These are phyloP conservation scores for Stenodera caucasica DNA, from an alignment of 2,888 invertebrate genomes.

Conservation along the genomic window DNA sequence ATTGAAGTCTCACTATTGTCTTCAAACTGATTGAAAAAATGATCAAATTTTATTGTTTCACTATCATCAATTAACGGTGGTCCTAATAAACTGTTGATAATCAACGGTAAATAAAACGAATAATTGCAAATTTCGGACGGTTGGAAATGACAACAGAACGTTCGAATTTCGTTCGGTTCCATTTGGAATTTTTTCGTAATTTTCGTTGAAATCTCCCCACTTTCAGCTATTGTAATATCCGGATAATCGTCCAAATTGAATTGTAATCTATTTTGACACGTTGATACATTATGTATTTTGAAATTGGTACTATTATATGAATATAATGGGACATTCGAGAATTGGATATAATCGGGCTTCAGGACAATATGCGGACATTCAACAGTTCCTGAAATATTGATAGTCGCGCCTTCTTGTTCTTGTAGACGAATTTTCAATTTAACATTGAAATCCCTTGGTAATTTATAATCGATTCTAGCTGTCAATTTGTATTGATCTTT, in stretches of 20 bases:
- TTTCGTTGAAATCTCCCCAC: constrained; percentile 26
- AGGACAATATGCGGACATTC: constrained; percentile 59
- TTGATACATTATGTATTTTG: constrained; percentile 45
- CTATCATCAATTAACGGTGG: constrained; percentile 54
- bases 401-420: constrained; percentile 54
- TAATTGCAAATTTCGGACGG: constrained; percentile 58
- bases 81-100: constrained; percentile 63
- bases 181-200: constrained; percentile 34
- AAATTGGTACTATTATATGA: constrained; percentile 45
- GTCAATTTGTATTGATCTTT: constrained; percentile 37
- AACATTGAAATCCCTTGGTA: constrained; percentile 29
- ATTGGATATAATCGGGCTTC: constrained; percentile 58
- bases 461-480: constrained; percentile 33
- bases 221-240: constrained; percentile 47
- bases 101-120: constrained; percentile 62
- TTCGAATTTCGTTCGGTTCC: constrained; percentile 39
- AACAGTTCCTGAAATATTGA: constrained; percentile 58
- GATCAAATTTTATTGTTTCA: neutral
- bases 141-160: constrained; percentile 52
- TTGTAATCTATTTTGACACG: neutral
- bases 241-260: constrained; percentile 45
- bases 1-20: neutral
- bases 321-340: constrained; percentile 55
- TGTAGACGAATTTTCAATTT: constrained; percentile 32
- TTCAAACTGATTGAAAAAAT: neutral